These are phyloP conservation scores for Meda fulgida DNA, from an alignment of 2,797 vertebrate species.

Conservation along the genomic window DNA sequence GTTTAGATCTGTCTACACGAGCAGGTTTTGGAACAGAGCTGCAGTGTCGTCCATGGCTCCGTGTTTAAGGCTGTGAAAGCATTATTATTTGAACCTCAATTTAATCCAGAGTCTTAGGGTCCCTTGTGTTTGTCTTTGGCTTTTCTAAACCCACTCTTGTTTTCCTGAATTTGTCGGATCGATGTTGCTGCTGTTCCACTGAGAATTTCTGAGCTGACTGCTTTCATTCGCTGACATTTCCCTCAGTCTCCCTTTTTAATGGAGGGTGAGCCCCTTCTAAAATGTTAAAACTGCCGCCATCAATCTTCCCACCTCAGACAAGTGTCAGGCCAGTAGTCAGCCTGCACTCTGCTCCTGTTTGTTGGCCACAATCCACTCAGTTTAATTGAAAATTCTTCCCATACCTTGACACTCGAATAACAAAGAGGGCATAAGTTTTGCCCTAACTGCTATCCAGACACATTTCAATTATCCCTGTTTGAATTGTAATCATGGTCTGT, in stretches of 20 bases:
- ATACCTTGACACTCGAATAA: constrained; percentile 34
- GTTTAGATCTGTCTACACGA: not conserved
- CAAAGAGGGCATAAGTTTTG: constrained; percentile 36
- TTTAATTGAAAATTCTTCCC: constrained; percentile 40
- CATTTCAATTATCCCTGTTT: constrained; percentile 47
- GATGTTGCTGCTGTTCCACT: constrained; percentile 57
- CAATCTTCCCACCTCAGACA: constrained; percentile 57
- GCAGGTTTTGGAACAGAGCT: not conserved
- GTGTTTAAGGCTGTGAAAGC: constrained; percentile 22
- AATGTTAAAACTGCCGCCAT: constrained; percentile 63
- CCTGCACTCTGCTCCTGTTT: constrained; percentile 30
- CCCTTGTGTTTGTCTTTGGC: constrained; percentile 55
- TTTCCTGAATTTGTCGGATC: constrained; percentile 60
- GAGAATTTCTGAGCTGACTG: constrained; percentile 58
- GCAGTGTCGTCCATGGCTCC: not conserved
- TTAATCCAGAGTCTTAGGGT: constrained; percentile 9
- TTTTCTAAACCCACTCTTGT: constrained; percentile 56
- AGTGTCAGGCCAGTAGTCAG: constrained; percentile 46
- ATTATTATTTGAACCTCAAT: constrained; percentile 14
- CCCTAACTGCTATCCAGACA: constrained; percentile 15
- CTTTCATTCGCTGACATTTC: constrained; percentile 66
- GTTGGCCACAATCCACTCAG: not conserved
- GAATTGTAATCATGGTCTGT: constrained; percentile 42
- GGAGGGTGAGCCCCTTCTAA: constrained; percentile 53
- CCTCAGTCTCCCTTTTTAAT: constrained; percentile 58